A percentile compares a stretch with the other conserved stretches of the same genome.
Conservation (phyloP, 2,113 vertebrate species). For the Circaetus cinerascens region DNA sequence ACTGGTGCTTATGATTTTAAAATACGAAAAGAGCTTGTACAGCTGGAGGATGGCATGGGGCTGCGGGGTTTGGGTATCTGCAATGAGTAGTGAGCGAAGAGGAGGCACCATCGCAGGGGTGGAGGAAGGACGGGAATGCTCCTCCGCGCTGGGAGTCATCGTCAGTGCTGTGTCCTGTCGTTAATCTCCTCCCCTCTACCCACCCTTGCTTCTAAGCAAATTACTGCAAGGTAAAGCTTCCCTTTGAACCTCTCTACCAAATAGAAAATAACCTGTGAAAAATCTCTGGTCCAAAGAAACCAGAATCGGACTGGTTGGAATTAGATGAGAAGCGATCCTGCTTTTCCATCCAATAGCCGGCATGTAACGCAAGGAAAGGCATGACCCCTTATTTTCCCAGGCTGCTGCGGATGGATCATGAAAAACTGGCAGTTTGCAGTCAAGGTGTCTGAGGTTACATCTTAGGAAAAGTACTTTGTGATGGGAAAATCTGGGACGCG, state of each 20-base stretch:
- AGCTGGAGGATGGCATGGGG: neutral
- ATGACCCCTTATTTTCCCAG: accelerated
- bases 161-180: neutral
- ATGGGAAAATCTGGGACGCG: neutral
- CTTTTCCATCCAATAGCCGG: accelerated
- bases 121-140: neutral
- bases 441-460: neutral
- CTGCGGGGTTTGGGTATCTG: neutral
- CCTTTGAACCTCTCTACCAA: neutral
- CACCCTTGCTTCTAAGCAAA: neutral
- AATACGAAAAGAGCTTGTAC: neutral
- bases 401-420: neutral
- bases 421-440: neutral
- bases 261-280: neutral
- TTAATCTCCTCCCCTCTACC: neutral
- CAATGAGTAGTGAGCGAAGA: neutral
- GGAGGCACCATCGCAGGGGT: neutral
- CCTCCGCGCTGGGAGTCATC: neutral
- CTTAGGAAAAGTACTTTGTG: neutral
- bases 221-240: neutral
- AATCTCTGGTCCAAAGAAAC: neutral
- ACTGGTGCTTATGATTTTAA: neutral
- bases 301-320: too few relatives aligned
- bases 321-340: neutral
- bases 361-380: accelerated